phyloP scores from a whole-genome alignment of 1,140 invertebrate genomes.

The Philaenus spumarius region DNA sequence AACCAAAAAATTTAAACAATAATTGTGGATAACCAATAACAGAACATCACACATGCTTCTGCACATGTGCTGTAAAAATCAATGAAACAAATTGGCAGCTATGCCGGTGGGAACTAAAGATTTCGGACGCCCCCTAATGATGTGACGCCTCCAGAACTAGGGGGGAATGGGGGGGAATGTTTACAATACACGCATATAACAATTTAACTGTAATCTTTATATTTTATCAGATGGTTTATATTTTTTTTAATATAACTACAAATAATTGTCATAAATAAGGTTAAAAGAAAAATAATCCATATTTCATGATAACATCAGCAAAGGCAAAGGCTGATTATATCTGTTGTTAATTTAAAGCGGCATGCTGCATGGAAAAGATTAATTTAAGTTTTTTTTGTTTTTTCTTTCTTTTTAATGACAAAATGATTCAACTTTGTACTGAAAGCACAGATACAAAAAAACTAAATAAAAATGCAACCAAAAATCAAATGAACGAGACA shows the following conservation, averaged over 20 bases:
- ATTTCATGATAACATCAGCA: slow-evolving; percentile 8
- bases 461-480: slow-evolving; percentile 15
- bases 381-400: no score
- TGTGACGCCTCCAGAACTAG: slow-evolving; percentile 45
- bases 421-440: slow-evolving; percentile 14
- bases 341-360: slow-evolving; percentile 16
- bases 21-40: slow-evolving; percentile 25
- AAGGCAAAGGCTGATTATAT: slow-evolving; percentile 4
- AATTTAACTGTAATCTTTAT: slow-evolving; percentile 15
- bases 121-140: slow-evolving; percentile 39
- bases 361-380: slow-evolving; percentile 21
- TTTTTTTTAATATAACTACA: background rate
- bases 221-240: background rate
- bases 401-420: background rate
- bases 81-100: slow-evolving; percentile 19
- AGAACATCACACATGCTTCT: slow-evolving; percentile 8
- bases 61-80: slow-evolving; percentile 9
- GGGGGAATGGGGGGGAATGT: slow-evolving; percentile 33
- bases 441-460: slow-evolving; percentile 5
- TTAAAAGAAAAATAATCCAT: slow-evolving; percentile 10
- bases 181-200: slow-evolving; percentile 10
- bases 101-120: background rate
- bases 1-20: slow-evolving; percentile 32
- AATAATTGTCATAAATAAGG: background rate
- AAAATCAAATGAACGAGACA: slow-evolving; percentile 19